phyloP scores from a whole-genome alignment of 2,797 vertebrate genomes.

The Falco naumanni region DNA sequence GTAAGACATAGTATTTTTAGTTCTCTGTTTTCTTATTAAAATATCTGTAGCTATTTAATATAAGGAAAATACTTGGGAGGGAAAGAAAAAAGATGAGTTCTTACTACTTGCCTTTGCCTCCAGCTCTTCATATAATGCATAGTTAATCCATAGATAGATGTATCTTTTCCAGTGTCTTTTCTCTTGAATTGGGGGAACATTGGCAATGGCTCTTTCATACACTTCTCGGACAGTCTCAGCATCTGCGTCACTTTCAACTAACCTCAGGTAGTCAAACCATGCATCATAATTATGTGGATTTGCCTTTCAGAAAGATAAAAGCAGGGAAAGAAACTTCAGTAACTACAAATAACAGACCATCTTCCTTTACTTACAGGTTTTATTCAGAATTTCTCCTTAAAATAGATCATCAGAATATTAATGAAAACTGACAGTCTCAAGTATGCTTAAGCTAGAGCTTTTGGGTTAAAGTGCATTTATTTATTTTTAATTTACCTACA shows the following conservation, averaged over 20 bases:
- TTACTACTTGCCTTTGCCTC: slow-evolving; percentile 88
- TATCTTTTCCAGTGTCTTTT: slow-evolving; percentile 98
- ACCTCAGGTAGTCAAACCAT: slow-evolving; percentile 96
- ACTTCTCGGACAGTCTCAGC: slow-evolving; percentile 89
- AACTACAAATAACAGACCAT: neutral
- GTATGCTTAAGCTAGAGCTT: neutral
- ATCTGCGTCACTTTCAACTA: slow-evolving; percentile 94
- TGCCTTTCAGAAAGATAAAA: slow-evolving; percentile 75
- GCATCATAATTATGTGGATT: slow-evolving; percentile 98
- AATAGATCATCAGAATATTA: accelerated
- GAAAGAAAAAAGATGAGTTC: accelerated
- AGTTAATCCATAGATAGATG: slow-evolving; percentile 98
- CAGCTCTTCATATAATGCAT: slow-evolving; percentile 93
- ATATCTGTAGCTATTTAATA: neutral
- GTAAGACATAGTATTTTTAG: accelerated
- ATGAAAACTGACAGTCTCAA: accelerated
- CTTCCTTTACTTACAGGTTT: neutral
- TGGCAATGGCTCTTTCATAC: slow-evolving; percentile 95
- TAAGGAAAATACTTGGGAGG: neutral
- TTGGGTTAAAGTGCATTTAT: neutral
- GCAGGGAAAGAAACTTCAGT: neutral
- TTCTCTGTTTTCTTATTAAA: neutral
- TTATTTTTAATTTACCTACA: neutral
- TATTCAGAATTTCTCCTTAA: neutral
- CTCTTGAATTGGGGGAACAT: slow-evolving; percentile 92